Percentiles rank a stretch among this genome's conserved stretches.
phyloP scores from a whole-genome alignment of 2,888 invertebrate species.

The Calameuta pallipes region DNA sequence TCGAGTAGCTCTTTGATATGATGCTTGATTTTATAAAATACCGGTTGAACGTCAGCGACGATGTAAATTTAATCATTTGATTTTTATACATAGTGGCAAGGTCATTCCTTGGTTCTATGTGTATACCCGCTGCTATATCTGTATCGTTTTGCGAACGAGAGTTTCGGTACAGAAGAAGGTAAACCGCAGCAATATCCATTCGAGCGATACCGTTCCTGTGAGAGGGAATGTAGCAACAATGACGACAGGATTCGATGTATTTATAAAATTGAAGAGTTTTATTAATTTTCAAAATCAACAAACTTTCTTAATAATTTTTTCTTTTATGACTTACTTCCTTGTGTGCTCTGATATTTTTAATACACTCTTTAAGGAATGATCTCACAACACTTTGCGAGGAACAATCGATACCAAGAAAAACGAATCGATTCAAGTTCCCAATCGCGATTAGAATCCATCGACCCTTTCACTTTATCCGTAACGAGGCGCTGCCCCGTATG shows the following conservation, averaged over 20 bases:
- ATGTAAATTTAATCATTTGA: not conserved
- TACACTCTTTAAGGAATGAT: not conserved
- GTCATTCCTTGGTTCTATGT: not conserved
- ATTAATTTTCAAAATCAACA: not conserved
- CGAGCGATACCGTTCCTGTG: slow-evolving; percentile 41
- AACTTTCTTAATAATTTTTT: not conserved
- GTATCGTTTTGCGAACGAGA: slow-evolving; percentile 30
- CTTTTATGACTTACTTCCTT: not conserved
- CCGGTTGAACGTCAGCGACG: not conserved
- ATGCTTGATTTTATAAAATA: not conserved
- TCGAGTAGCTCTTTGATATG: not conserved
- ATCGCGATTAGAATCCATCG: not conserved
- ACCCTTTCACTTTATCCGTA: not conserved
- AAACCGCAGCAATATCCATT: slow-evolving; percentile 46
- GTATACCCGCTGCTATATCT: not conserved
- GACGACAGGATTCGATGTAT: not conserved
- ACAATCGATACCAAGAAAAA: not conserved
- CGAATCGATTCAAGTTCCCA: not conserved
- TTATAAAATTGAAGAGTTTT: not conserved
- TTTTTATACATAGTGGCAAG: not conserved
- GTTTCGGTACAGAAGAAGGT: slow-evolving; percentile 44
- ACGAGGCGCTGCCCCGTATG: not conserved
- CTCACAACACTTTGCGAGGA: not conserved
- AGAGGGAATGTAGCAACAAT: slow-evolving; percentile 27
- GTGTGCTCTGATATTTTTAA: not conserved